Evolutionary conservation across 2,888 invertebrate genomes (phyloP).

Genomic region (Catocala sponsa): DNA sequence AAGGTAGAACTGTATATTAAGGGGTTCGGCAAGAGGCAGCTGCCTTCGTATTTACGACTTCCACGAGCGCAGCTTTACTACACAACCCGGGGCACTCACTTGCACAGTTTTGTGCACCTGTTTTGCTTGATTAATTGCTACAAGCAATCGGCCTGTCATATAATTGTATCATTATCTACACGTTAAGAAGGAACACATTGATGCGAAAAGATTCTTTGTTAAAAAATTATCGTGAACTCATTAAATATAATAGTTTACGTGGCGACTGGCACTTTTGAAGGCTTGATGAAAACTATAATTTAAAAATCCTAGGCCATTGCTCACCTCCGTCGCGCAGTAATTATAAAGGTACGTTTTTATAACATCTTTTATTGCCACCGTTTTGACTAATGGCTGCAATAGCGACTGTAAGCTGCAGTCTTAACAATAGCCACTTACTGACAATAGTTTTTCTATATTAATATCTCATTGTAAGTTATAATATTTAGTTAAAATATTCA

Average conservation of each 20-base stretch:
- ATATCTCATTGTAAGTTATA: conserved; percentile 33
- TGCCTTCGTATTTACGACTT: conserved; percentile 82
- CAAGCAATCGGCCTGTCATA: conserved; percentile 72
- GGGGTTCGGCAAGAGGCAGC: conserved; percentile 67
- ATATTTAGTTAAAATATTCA: conserved; percentile 44
- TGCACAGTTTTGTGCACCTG: conserved; percentile 75
- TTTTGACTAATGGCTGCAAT: conserved; percentile 29
- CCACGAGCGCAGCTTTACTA: conserved; percentile 72
- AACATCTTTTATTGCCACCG: conserved; percentile 10
- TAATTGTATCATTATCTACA: conserved; percentile 69
- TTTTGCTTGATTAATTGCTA: conserved; percentile 79
- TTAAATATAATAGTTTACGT: conserved; percentile 23
- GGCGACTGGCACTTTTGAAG: conserved; percentile 28
- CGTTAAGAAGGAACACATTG: conserved; percentile 44
- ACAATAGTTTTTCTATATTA: conserved; percentile 41
- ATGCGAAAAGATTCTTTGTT: conserved; percentile 29
- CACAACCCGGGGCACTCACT: conserved; percentile 62
- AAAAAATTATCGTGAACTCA: conserved; percentile 23
- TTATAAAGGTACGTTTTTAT: conserved; percentile 10
- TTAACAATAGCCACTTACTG: conserved; percentile 46
- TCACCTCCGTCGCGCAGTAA: conserved; percentile 19
- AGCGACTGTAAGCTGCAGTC: conserved; percentile 17
- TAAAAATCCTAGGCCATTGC: conserved; percentile 9
- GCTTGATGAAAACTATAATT: conserved; percentile 17
- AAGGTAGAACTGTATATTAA: conserved; percentile 54